These are phyloP conservation scores for Pollenia angustigena DNA, from an alignment of 2,888 invertebrate genomes.

Conservation along the genomic window DNA sequence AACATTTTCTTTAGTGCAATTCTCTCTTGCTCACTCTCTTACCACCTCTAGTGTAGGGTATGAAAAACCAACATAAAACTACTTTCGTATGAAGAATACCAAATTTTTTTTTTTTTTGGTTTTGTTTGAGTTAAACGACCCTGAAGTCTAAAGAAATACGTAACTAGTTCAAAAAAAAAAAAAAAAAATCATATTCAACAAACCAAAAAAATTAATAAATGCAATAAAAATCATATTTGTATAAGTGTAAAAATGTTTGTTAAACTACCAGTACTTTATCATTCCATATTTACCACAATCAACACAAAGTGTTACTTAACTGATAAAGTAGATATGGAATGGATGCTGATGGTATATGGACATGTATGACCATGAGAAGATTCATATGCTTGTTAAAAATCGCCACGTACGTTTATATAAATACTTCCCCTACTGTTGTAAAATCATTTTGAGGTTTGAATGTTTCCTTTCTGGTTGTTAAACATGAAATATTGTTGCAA, in stretches of 20 bases:
- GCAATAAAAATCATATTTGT: not conserved
- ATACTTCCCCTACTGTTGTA: not conserved
- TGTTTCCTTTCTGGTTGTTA: conserved; percentile 21
- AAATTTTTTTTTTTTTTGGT: not conserved
- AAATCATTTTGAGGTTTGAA: conserved; percentile 10
- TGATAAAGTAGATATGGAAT: conserved; percentile 17
- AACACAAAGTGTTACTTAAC: conserved; percentile 11
- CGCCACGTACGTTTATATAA: too few relatives aligned
- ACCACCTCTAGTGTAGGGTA: too few relatives aligned
- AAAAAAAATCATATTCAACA: too few relatives aligned
- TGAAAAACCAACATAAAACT: not conserved
- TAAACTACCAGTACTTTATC: too few relatives aligned
- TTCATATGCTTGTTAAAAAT: too few relatives aligned
- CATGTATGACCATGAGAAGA: not conserved
- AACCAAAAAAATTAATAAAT: not conserved
- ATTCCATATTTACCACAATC: not conserved
- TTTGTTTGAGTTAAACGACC: conserved; percentile 27
- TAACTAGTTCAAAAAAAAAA: too few relatives aligned
- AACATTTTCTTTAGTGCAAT: too few relatives aligned
- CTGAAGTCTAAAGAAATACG: not conserved
- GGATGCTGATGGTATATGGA: not conserved
- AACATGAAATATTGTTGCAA: conserved; percentile 20
- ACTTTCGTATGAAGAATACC: conserved; percentile 34
- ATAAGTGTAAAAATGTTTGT: too few relatives aligned
- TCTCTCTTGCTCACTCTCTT: too few relatives aligned